A percentile compares a stretch with the other conserved stretches of the same genome.
Conservation (phyloP, 2,888 invertebrate species). For the Orthosia incerta region DNA sequence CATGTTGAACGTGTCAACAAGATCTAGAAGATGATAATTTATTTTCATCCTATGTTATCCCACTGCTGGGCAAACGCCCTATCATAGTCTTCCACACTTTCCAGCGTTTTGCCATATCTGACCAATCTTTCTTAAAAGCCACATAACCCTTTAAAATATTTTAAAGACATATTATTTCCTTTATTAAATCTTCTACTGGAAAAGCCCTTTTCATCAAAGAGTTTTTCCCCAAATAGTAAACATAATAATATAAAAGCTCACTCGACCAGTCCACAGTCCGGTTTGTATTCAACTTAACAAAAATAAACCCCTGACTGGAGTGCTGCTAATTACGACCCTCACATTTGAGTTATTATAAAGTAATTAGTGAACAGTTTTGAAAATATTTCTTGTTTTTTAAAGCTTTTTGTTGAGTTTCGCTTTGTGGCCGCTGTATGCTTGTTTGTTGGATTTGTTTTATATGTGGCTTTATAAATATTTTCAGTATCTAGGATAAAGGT, state of each 20-base stretch:
- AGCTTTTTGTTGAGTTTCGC: slow-evolving; percentile 37
- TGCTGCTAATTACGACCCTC: slow-evolving; percentile 63
- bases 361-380: slow-evolving; percentile 64
- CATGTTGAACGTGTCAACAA: not conserved
- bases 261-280: slow-evolving; percentile 12
- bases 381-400: slow-evolving; percentile 57
- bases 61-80: no score
- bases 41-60: no score
- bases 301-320: slow-evolving; percentile 31
- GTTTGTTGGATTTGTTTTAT: slow-evolving; percentile 28
- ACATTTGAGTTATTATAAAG: slow-evolving; percentile 63
- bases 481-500: no score
- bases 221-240: slow-evolving; percentile 5
- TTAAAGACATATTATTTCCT: not conserved
- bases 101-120: no score
- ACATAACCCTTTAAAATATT: no score
- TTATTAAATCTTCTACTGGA: not conserved
- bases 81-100: no score
- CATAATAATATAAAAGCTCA: slow-evolving; percentile 21
- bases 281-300: slow-evolving; percentile 36
- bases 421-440: slow-evolving; percentile 40
- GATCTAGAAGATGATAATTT: no score
- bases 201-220: not conserved
- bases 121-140: no score
- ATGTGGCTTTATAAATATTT: not conserved